phyloP scores from a whole-genome alignment of 2,888 invertebrate genomes.

The Epistrophe eligans region DNA sequence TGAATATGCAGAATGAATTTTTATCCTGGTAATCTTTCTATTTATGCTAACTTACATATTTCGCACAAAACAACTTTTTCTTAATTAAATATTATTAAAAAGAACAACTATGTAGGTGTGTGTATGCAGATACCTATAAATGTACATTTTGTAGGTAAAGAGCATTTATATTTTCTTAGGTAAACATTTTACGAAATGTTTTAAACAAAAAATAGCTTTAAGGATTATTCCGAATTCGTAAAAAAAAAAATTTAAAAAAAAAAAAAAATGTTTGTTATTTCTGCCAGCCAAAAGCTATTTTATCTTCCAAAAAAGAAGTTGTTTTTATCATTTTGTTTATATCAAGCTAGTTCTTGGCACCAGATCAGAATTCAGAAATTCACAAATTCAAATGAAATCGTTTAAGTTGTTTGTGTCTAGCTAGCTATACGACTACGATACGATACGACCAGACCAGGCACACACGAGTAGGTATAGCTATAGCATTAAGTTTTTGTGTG shows the following conservation, averaged over 20 bases:
- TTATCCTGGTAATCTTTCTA: too few species aligned
- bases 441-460: not conserved
- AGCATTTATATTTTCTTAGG: too few species aligned
- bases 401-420: slow-evolving; percentile 23
- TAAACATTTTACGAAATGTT: too few species aligned
- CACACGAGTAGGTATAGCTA: too few species aligned
- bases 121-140: too few species aligned
- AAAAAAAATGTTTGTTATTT: not conserved
- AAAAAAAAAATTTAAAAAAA: not conserved
- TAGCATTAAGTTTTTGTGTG: slow-evolving; percentile 51
- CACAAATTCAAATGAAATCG: slow-evolving; percentile 53
- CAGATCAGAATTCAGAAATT: slow-evolving; percentile 50
- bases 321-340: slow-evolving; percentile 6
- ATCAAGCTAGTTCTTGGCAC: slow-evolving; percentile 30
- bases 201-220: not conserved
- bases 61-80: too few species aligned
- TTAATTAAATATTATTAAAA: too few species aligned
- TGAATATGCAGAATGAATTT: too few species aligned
- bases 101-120: too few species aligned
- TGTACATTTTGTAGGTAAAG: too few species aligned
- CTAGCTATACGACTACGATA: not conserved
- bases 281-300: slow-evolving; percentile 29
- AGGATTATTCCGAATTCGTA: not conserved
- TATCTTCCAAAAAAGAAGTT: not conserved
- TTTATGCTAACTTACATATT: too few species aligned